Evolutionary conservation across 1,140 invertebrate genomes (phyloP).

Genomic region (Drosophila rhopaloa): DNA sequence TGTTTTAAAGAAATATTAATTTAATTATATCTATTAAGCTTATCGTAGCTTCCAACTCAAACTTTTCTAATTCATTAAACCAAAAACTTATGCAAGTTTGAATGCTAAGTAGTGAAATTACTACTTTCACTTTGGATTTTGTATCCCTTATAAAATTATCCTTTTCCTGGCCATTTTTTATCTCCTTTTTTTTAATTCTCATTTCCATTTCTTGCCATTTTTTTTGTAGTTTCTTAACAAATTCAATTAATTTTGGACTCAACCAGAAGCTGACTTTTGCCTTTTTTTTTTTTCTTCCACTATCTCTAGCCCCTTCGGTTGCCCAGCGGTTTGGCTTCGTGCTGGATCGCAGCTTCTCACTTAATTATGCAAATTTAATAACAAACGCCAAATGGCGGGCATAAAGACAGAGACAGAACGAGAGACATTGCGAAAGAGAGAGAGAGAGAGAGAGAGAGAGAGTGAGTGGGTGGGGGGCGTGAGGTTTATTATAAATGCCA

Average conservation of each 20-base stretch:
- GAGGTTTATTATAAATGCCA: constrained; percentile 68
- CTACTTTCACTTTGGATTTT: neutral
- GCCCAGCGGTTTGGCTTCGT: constrained; percentile 21
- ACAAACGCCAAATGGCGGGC: constrained; percentile 62
- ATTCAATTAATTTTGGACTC: constrained; percentile 19
- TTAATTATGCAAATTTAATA: constrained; percentile 82
- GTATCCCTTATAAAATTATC: too few relatives aligned
- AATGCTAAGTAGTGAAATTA: neutral
- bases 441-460: constrained; percentile 1
- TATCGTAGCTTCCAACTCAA: neutral
- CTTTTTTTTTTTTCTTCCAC: neutral
- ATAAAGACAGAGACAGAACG: constrained; percentile 29
- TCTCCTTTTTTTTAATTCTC: neutral
- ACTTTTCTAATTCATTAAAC: neutral
- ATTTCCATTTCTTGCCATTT: neutral
- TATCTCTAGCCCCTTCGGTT: constrained; percentile 2
- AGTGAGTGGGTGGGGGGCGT: too few relatives aligned
- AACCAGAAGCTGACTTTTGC: constrained; percentile 14
- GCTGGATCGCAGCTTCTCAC: constrained; percentile 58
- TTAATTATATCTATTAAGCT: neutral
- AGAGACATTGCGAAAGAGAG: constrained; percentile 1
- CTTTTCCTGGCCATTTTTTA: neutral
- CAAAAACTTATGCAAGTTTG: neutral
- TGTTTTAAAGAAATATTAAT: too few relatives aligned
- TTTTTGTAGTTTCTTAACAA: constrained; percentile 4